Conservation (phyloP, 30 jellyfish, hydroid and myxozoan species). For the Clytia hemisphaerica region DNA sequence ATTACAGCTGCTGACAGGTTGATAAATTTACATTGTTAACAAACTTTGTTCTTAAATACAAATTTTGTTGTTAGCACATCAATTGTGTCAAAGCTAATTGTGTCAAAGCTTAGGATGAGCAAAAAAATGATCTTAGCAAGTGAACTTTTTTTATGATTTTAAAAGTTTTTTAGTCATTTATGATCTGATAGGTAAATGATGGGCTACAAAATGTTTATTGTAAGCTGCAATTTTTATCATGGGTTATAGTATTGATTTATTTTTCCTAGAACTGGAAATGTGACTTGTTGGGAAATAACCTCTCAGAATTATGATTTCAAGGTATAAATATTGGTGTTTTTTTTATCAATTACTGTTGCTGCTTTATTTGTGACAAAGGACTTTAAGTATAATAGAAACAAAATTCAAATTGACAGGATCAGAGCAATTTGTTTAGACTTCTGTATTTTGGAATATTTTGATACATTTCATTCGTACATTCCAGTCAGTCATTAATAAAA, state of each 20-base stretch:
- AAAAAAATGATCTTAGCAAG: too few species aligned
- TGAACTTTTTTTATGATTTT: too few species aligned
- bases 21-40: background rate
- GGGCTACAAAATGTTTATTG: background rate
- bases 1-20: conserved; percentile 81
- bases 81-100: too few species aligned
- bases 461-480: background rate
- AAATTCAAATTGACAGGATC: too few species aligned
- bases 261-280: background rate
- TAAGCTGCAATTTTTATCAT: too few species aligned
- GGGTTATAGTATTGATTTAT: background rate
- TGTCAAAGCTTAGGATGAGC: too few species aligned
- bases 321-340: conserved; percentile 10
- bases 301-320: conserved; percentile 25
- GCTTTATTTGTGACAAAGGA: background rate
- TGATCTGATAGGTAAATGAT: background rate
- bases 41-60: background rate
- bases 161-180: background rate
- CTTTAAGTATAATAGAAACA: background rate
- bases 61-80: conserved; percentile 10
- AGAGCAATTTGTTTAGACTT: too few species aligned
- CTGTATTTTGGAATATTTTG: too few species aligned
- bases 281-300: conserved; percentile 48
- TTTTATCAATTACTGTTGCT: background rate
- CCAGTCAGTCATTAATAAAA: background rate